Evolutionary conservation across 1,140 invertebrate genomes (phyloP), one percentile per base, ranked within the genome.

Genomic region (Polypedilum pembai): DNA sequence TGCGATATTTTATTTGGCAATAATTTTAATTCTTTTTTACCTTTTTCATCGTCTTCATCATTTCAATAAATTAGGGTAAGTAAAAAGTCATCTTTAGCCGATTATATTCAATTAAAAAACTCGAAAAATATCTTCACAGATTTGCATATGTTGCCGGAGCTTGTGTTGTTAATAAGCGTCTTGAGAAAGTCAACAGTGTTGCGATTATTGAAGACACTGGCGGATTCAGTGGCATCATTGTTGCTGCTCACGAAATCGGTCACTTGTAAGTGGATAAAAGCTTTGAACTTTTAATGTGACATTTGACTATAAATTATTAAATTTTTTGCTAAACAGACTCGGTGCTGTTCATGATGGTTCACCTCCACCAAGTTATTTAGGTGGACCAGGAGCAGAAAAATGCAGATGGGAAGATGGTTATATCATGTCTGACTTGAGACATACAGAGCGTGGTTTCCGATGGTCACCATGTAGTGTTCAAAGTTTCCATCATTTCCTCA

Each of bases 151-250:
- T 97, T 73, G 95, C 94, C 73, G 95, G 95, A 77, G 95, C 95
- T 63, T 97, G 95, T 82, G 94, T 96, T 24, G 94, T 97, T 74
- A 96, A 97, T 85, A 96, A 96, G 82, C 86, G 94, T 78, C 85
- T 96, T 75, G 94, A 96, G 86, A 97, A 97, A 86, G 94, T 96
- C 74, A 97, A 97, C 85, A 94, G 92, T 75, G 94, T 97, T 75
- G 95, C 94, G 78, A 97, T 97, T 78, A 96, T 97, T 79, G 95
- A 97, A 84, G 95, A 97, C 81, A 96, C 94, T 20, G 95, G 95
- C 76, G 95, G 95, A 75, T 97, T 96, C 84, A 95, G 93, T 79
- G 94, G 95, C 72, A 96, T 97, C 79, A 97, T 97, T 80, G 95
- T 97, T 5, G 95, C 94, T 74, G 94, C 94, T 75, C 94, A 97